These are phyloP conservation scores for Phocoena phocoena DNA, from an alignment of 2,113 vertebrate species.

Conservation along the genomic window DNA sequence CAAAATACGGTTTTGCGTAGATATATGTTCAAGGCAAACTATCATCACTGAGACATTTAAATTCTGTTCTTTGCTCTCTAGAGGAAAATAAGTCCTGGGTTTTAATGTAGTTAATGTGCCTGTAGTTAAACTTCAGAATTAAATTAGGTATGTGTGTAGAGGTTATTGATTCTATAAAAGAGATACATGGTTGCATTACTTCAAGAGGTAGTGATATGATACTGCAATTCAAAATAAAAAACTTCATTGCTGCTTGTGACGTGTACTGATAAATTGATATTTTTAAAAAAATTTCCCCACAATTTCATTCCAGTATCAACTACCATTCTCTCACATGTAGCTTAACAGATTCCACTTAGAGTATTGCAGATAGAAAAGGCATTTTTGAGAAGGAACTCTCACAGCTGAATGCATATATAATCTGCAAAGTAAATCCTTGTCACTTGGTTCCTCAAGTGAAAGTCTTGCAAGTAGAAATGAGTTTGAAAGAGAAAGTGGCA, in stretches of 20 bases:
- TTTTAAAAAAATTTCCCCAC: neutral
- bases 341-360: neutral
- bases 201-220: slow-evolving; percentile 43
- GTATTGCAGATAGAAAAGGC: neutral
- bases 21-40: neutral
- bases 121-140: slow-evolving; percentile 30
- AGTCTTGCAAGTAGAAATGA: neutral
- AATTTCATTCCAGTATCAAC: neutral
- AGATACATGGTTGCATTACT: neutral
- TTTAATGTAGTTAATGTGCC: slow-evolving; percentile 9
- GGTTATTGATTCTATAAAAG: slow-evolving; percentile 60
- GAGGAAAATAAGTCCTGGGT: neutral
- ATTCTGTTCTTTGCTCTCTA: neutral
- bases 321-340: neutral
- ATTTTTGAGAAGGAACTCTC: neutral
- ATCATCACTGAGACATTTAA: neutral
- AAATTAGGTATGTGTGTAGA: slow-evolving; percentile 13
- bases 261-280: neutral
- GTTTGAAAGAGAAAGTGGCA: neutral
- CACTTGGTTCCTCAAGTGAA: neutral
- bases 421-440: neutral
- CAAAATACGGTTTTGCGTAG: neutral
- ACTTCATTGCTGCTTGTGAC: neutral
- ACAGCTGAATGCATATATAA: neutral
- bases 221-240: slow-evolving; percentile 21